phyloP scores from a whole-genome alignment of 64 coral and sea anemone species.

The Montipora sp. region DNA sequence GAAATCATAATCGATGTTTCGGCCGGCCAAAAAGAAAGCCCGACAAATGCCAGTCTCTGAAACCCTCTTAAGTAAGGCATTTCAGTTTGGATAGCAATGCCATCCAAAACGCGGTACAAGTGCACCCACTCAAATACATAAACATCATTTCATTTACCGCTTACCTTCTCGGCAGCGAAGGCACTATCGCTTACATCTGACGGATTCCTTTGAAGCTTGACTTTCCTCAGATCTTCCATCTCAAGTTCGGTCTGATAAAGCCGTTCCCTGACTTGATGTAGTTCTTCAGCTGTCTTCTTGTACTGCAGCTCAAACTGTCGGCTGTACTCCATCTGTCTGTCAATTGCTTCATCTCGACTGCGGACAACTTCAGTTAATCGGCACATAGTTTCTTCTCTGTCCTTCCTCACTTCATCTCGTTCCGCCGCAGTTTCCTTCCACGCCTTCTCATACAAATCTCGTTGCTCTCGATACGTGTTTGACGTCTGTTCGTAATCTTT shows the following conservation, averaged over 20 bases:
- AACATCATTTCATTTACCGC: background rate
- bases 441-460: conserved; percentile 38
- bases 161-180: background rate
- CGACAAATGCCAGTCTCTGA: too few relatives aligned
- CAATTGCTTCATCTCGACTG: conserved; percentile 58
- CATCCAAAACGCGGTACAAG: too few relatives aligned
- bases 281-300: conserved; percentile 37
- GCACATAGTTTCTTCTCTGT: conserved; percentile 52
- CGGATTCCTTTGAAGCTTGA: conserved; percentile 42
- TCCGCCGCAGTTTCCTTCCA: conserved; percentile 66
- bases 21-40: too few relatives aligned
- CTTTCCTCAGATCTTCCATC: conserved; percentile 54
- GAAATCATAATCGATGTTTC: too few relatives aligned
- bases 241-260: conserved; percentile 25
- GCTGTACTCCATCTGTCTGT: conserved; percentile 46
- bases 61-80: too few relatives aligned
- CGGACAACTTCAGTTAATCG: conserved; percentile 40
- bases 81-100: too few relatives aligned
- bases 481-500: conserved; percentile 41
- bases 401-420: conserved; percentile 51
- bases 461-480: conserved; percentile 38
- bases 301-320: conserved; percentile 46
- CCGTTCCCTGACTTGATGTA: background rate
- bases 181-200: background rate
- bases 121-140: too few relatives aligned